Percentiles rank a stretch among this genome's conserved stretches.
These are phyloP conservation scores for Bambusicola thoracicus DNA, from an alignment of 2,113 vertebrate species.

Conservation along the genomic window DNA sequence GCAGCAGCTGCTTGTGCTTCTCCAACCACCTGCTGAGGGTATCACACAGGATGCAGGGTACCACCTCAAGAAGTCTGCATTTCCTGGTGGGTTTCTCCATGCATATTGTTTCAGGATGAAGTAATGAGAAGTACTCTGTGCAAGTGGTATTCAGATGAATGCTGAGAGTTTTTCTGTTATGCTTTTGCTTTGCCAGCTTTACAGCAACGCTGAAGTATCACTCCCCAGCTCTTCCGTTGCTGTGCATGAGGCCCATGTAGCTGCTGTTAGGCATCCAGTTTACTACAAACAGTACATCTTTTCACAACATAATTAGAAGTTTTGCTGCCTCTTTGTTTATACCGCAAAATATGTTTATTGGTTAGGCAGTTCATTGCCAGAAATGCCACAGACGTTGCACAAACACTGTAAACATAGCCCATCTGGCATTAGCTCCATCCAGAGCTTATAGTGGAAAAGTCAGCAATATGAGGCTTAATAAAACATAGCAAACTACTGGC, in stretches of 20 bases:
- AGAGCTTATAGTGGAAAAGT: neutral
- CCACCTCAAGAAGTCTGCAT: neutral
- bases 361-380: neutral
- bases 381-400: neutral
- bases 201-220: neutral
- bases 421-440: neutral
- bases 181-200: neutral
- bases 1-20: neutral
- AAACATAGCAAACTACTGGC: neutral
- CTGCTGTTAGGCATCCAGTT: neutral
- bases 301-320: neutral
- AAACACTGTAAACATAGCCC: neutral
- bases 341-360: neutral
- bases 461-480: neutral
- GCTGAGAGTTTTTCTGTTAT: neutral
- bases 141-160: neutral
- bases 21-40: neutral
- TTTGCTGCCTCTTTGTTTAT: neutral
- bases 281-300: neutral
- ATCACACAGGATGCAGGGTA: neutral
- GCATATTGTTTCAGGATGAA: neutral
- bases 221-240: neutral
- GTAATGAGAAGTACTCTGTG: neutral
- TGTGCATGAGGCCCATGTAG: neutral
- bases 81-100: neutral